Percentiles rank a stretch among this genome's conserved stretches.
Conservation (phyloP, 1,140 invertebrate species). For the Musca vetustissima region DNA sequence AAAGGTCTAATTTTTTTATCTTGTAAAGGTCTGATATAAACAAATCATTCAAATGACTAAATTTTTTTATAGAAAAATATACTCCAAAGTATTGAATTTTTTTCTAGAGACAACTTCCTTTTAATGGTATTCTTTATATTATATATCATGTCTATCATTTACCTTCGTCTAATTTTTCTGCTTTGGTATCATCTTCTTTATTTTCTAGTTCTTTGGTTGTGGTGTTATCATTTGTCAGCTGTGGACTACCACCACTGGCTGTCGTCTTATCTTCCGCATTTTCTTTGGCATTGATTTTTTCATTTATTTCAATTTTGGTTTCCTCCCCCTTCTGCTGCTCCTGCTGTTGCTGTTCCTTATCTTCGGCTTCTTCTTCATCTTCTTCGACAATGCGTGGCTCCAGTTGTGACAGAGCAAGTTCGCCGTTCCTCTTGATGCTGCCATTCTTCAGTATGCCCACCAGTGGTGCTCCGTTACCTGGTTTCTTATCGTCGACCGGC, state of each 20-base stretch:
- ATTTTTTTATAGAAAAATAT: no score
- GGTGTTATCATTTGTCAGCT: background rate
- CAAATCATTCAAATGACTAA: no score
- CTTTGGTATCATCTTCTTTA: background rate
- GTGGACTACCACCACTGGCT: background rate
- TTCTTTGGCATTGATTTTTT: background rate
- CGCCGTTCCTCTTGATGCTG: constrained; percentile 40
- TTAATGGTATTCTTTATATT: no score
- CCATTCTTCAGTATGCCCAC: constrained; percentile 54
- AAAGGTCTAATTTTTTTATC: no score
- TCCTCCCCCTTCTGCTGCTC: constrained; percentile 1
- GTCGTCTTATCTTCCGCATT: constrained; percentile 7
- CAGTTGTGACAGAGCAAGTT: constrained; percentile 34
- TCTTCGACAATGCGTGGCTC: constrained; percentile 43
- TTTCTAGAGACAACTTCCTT: no score
- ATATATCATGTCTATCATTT: no score
- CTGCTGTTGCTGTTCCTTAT: constrained; percentile 14
- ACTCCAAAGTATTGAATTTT: no score
- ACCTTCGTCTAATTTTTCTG: background rate
- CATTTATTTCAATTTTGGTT: constrained; percentile 1
- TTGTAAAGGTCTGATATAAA: no score
- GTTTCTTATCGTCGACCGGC: constrained; percentile 51
- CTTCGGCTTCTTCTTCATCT: constrained; percentile 34
- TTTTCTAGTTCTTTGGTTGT: background rate
- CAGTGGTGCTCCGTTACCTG: constrained; percentile 47